Conservation (phyloP, 2,113 vertebrate genomes). For the Carassius carassius region DNA sequence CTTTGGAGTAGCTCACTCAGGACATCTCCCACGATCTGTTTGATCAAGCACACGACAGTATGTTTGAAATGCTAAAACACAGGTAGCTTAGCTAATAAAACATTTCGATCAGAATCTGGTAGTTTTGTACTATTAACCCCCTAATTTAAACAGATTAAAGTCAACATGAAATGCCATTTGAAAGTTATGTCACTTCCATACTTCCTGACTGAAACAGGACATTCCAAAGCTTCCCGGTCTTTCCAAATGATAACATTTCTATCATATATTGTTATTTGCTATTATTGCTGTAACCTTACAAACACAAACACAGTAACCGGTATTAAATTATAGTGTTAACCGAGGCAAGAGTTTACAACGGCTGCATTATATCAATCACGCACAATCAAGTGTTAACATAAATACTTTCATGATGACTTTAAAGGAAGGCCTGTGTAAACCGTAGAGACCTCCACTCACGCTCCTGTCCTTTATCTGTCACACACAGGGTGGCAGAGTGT, state of each 20-base stretch:
- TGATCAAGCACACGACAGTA: not conserved
- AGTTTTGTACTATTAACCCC: not conserved
- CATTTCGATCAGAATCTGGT: not conserved
- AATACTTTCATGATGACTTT: not conserved
- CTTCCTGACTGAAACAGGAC: no score
- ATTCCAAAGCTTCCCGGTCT: not conserved
- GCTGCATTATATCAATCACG: not conserved
- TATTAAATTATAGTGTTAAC: not conserved
- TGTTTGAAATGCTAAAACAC: not conserved
- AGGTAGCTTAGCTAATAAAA: not conserved
- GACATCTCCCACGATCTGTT: not conserved
- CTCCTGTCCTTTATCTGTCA: conserved; percentile 2
- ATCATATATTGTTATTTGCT: not conserved
- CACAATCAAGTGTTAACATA: not conserved
- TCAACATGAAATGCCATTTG: no score
- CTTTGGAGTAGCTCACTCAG: conserved; percentile 3
- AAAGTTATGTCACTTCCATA: no score
- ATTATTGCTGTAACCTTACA: not conserved
- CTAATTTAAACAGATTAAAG: not conserved
- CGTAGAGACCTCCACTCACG: not conserved
- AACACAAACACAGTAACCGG: not conserved
- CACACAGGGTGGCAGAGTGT: conserved; percentile 54
- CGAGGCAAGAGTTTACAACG: not conserved
- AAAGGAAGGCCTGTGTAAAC: not conserved
- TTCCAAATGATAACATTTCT: no score